Evolutionary conservation across 2,888 invertebrate genomes (phyloP).

Genomic region (Melanostoma scalare): DNA sequence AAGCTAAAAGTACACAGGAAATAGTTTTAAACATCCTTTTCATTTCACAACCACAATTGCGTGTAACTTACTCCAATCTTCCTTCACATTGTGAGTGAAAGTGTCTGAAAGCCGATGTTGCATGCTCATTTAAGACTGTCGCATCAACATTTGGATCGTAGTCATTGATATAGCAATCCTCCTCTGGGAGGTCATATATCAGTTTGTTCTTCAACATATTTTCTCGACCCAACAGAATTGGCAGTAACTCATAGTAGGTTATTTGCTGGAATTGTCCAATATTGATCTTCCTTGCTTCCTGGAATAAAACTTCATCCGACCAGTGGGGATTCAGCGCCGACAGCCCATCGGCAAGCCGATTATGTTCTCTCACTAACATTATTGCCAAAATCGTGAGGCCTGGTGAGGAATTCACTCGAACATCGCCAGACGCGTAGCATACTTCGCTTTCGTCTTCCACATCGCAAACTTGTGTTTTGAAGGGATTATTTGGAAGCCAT

Average conservation of each 20-base stretch:
- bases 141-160: slow-evolving; percentile 84
- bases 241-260: slow-evolving; percentile 83
- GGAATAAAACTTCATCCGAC: slow-evolving; percentile 78
- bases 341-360: no score
- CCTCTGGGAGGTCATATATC: slow-evolving; percentile 78
- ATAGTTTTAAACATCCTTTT: not conserved
- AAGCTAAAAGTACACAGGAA: slow-evolving; percentile 77
- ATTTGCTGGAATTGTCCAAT: slow-evolving; percentile 83
- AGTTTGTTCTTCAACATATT: slow-evolving; percentile 82
- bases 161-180: slow-evolving; percentile 81
- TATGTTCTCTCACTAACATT: no score
- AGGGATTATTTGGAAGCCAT: no score
- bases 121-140: slow-evolving; percentile 85
- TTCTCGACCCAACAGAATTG: slow-evolving; percentile 82
- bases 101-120: slow-evolving; percentile 85
- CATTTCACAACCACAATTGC: no score
- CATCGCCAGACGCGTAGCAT: no score
- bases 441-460: no score
- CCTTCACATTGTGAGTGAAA: slow-evolving; percentile 85
- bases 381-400: no score
- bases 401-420: no score
- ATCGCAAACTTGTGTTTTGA: no score
- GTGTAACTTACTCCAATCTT: slow-evolving; percentile 81
- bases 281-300: slow-evolving; percentile 83
- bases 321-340: no score